Base-by-base conservation (phyloP, 2,888 invertebrate species). In the Lasioglossum oenotherae region DNA sequence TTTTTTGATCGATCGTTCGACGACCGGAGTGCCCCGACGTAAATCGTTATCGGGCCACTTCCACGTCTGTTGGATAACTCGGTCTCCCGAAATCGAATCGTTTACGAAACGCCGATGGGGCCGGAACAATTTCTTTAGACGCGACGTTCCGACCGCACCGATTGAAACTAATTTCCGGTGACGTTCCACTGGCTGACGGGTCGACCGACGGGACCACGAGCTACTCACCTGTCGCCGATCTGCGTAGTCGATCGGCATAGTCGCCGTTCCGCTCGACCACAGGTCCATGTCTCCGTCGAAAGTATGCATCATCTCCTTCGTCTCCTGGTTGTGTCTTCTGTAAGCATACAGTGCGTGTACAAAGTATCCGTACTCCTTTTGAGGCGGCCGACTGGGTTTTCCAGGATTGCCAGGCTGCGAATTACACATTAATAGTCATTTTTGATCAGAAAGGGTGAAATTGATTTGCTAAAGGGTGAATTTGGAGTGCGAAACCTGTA, bases 11-110 rank as follows among this genome's bases (percentile, higher is more conserved):
- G 85, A 90, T 91, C 82, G 83, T 73, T 81, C 73, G 49, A 19
- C 69, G 57, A 57, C 60, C 79, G 64, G 67, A 85, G 67, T 67
- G 57, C 38, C 38, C 44, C 71, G 67, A 60, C 87, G 84, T 88
- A 88, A 91, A 90, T 90, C 88, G 84, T 91, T 90, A 91, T 91
- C 88, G 79, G 79, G 74, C 79, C 80, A 74, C 82, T 91, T 84
- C 73, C 80, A 87, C 82, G 84, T 87, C 78, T 82, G 87, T 78
- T 46, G 87, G 82, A 74, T 82, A 87, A 82, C 80, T 84, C 82
- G 77, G 35, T 67, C 77, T 57, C 27, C 35, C 64, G 82, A 82
- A 86, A 86, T 86, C 86, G 83, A 76, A 81, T 87, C 87, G 87
- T 86, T 86, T 69, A 78, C 75, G 79, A 80, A 87, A 79, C 53